Base-by-base conservation (phyloP, 2,113 vertebrate species). In the Xenus cinereus region DNA sequence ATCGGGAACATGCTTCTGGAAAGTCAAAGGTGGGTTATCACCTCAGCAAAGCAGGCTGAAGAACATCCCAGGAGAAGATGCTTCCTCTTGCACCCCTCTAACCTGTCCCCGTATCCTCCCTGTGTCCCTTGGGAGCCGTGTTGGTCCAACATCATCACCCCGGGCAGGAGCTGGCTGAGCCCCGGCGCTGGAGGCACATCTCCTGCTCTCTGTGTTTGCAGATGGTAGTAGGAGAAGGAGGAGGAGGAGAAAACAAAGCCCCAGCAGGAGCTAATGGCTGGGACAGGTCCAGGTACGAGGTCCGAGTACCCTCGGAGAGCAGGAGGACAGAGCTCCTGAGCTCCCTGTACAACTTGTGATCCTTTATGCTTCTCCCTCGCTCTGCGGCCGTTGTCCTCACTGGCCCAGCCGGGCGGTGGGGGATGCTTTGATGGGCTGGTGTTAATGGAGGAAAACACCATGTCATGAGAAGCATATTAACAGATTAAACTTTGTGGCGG, bases 401-500 rank as follows among this genome's bases (percentile, higher is more conserved):
- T 21, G 8, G 1, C 75, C 23, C 23, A 41, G 68, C 20, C 2
- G 17, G 28, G 4, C 1, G 4, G 64, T 14, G 66, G 19, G 3
- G 21, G 72, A 17, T 20, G 4, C 37, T 59, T 5, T 11, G 54
- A 57, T 12, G 86, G 51, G 89, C 32, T 84, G 86, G 21, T 7
- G 26, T 43, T 54, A 37, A 51, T 14, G 50, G 59, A 72, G 72
- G 60, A 41, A 48, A 89, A 37, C 17, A 19, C 66, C 0, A 2
- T 7, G 56, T 41, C 74, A 46, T 2, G n/a, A 71, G n/a, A 35
- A 90, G 45, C 71, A 41, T 62, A 62, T 91, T 75, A 90, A 69
- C 45, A 59, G 91, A 83, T 96, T 94, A 93, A 95, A 93, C 76
- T 92, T 78, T 32, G 41, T 27, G 54, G 39, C 60, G 73, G 48